A percentile compares a stretch with the other conserved stretches of the same genome.
phyloP scores from a whole-genome alignment of 2,113 vertebrate genomes.

The Pipra filicauda region DNA sequence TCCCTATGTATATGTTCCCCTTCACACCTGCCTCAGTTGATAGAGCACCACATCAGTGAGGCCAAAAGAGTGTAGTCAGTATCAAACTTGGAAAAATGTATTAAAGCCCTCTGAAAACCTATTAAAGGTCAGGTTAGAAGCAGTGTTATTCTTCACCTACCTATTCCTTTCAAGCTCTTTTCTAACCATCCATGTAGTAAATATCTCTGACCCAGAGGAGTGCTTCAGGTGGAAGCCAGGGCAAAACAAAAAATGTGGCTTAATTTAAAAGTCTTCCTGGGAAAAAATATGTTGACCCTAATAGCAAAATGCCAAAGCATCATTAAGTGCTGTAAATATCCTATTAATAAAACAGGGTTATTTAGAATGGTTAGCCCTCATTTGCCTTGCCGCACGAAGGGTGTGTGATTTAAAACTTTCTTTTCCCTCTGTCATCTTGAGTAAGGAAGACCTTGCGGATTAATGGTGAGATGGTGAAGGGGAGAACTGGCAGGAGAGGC shows the following conservation, averaged over 20 bases:
- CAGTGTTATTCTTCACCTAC: background rate
- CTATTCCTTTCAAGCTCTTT: background rate
- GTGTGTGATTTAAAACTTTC: background rate
- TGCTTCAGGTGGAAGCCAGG: background rate
- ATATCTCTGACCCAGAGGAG: slow-evolving; percentile 18
- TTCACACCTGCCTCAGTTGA: background rate
- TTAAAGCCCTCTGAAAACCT: slow-evolving; percentile 11
- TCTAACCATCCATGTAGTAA: background rate
- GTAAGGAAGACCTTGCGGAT: background rate
- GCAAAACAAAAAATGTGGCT: slow-evolving; percentile 20
- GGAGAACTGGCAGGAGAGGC: background rate
- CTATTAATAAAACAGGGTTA: background rate
- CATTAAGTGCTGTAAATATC: slow-evolving; percentile 22
- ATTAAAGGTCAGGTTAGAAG: slow-evolving; percentile 14
- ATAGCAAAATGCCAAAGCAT: background rate
- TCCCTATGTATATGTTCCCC: background rate
- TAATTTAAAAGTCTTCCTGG: slow-evolving; percentile 9
- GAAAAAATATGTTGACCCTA: background rate
- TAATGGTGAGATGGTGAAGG: background rate
- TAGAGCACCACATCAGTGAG: background rate
- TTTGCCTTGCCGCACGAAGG: background rate
- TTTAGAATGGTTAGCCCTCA: slow-evolving; percentile 2
- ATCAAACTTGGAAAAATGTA: background rate
- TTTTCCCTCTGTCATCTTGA: background rate
- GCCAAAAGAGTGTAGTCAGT: background rate